A percentile compares a stretch with the other conserved stretches of the same genome.
Evolutionary conservation across 2,888 invertebrate species (phyloP).

Genomic region (Teleogryllus oceanicus): DNA sequence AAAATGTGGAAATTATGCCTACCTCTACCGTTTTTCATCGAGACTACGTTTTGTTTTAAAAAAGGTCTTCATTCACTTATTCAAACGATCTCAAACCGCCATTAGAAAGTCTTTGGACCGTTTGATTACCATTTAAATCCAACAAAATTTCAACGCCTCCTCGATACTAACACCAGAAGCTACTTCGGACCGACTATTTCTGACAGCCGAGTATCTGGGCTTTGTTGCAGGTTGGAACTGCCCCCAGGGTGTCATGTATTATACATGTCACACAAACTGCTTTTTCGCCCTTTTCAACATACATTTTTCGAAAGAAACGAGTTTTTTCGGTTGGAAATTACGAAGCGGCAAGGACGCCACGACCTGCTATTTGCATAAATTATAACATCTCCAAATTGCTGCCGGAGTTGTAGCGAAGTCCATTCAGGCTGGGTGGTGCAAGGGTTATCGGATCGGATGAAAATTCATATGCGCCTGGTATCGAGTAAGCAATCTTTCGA

Average conservation of each 20-base stretch:
- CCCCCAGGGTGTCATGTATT: not conserved
- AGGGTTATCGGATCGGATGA: conserved; percentile 11
- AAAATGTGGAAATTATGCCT: not conserved
- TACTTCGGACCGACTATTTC: not conserved
- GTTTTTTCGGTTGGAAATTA: conserved; percentile 18
- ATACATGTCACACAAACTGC: conserved; percentile 11
- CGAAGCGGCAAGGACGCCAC: not conserved
- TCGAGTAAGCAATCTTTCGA: conserved; percentile 3
- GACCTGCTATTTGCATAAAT: conserved; percentile 10
- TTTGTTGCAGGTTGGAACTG: not conserved
- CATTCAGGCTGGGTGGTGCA: conserved; percentile 3
- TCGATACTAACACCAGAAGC: not conserved
- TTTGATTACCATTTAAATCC: conserved; percentile 10
- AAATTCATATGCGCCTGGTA: conserved; percentile 18
- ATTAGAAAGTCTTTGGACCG: not conserved
- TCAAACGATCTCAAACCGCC: not conserved
- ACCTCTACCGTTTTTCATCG: not conserved
- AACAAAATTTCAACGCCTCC: conserved; percentile 11
- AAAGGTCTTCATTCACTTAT: conserved; percentile 3
- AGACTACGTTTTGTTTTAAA: not conserved
- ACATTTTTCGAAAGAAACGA: conserved; percentile 18
- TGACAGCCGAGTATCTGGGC: not conserved
- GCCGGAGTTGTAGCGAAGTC: conserved; percentile 10
- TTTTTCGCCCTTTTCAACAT: conserved; percentile 11
- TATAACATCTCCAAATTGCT: conserved; percentile 11